Evolutionary conservation across 2,113 vertebrate genomes (phyloP).

Genomic region (Physeter macrocephalus): DNA sequence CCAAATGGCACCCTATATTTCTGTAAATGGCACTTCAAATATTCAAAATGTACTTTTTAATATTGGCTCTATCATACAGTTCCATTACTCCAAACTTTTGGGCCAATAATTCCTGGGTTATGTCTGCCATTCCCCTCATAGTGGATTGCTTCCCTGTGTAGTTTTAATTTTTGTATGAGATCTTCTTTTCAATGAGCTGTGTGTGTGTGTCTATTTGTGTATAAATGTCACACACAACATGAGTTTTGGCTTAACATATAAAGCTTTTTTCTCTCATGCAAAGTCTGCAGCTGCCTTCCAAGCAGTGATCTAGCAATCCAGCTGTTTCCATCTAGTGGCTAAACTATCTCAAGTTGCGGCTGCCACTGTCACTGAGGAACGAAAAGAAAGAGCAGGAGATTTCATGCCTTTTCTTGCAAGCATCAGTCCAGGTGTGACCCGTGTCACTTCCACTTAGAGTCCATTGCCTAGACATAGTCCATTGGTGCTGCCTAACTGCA

Average conservation of each 20-base stretch:
- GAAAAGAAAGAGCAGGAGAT: not conserved
- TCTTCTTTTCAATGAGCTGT: not conserved
- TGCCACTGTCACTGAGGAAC: not conserved
- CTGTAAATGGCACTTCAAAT: not conserved
- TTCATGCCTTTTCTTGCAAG: not conserved
- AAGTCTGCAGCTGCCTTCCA: not conserved
- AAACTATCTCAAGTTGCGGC: conserved; percentile 4
- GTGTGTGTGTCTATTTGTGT: not conserved
- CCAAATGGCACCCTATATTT: not conserved
- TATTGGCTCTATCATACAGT: not conserved
- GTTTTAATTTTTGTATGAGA: not conserved
- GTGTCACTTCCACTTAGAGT: not conserved
- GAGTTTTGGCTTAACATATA: not conserved
- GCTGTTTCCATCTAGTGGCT: conserved; percentile 27
- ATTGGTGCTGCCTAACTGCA: not conserved
- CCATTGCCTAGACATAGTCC: not conserved
- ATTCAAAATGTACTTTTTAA: not conserved
- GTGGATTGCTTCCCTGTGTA: not conserved
- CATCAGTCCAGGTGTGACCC: not conserved
- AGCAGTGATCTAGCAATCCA: not conserved
- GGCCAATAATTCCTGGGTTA: not conserved
- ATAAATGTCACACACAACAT: not conserved
- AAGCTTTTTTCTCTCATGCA: conserved; percentile 27
- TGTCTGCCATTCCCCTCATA: not conserved
- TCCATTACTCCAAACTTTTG: not conserved